A percentile compares a stretch with the other conserved stretches of the same genome.
Conservation (phyloP, 2,797 vertebrate species). For the Tarsius wallacei region DNA sequence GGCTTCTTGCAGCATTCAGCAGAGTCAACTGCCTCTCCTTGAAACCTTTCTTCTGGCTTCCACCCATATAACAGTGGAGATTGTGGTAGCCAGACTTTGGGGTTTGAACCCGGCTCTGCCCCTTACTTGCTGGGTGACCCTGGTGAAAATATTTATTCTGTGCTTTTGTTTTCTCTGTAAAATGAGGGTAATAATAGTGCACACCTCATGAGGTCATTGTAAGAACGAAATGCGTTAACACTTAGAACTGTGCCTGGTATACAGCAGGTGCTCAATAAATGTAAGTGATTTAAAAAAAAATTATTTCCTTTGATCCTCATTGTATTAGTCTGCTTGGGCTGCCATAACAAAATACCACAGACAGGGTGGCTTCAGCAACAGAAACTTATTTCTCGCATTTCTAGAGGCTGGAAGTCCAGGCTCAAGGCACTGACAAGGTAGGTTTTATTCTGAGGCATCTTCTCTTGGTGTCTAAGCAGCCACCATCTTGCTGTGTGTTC, state of each 20-base stretch:
- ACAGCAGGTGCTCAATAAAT: background rate
- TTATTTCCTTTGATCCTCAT: background rate
- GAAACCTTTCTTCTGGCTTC: background rate
- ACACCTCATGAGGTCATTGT: background rate
- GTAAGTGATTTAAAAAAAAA: background rate
- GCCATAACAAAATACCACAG: background rate
- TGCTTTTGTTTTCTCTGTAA: slow-evolving; percentile 1
- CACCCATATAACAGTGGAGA: background rate
- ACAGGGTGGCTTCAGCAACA: background rate
- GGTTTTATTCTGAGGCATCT: background rate
- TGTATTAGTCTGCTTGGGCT: background rate
- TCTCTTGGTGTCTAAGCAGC: background rate
- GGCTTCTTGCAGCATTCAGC: background rate
- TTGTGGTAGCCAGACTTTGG: background rate
- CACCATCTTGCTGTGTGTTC: background rate
- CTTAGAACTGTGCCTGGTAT: background rate
- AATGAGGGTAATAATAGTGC: background rate
- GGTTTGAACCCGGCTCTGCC: background rate
- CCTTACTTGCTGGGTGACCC: background rate
- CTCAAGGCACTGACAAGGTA: background rate
- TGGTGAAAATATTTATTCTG: background rate
- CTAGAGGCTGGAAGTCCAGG: background rate
- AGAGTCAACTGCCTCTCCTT: background rate
- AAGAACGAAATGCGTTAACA: background rate
- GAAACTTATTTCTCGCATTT: background rate